These are phyloP conservation scores for Mystacornis crossleyi DNA, from an alignment of 2,113 vertebrate genomes.

Conservation along the genomic window DNA sequence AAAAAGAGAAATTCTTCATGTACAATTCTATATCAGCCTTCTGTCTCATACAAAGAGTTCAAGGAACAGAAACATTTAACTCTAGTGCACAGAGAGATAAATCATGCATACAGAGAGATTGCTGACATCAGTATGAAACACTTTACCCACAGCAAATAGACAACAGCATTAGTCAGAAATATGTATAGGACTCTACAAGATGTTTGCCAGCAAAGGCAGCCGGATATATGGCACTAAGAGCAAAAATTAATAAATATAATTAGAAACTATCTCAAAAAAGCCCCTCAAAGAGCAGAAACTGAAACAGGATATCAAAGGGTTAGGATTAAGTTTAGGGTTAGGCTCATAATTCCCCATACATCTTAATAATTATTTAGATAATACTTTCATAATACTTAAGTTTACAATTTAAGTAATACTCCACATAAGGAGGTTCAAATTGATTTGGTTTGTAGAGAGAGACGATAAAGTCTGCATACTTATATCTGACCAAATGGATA, in stretches of 20 bases:
- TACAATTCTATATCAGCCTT: not conserved
- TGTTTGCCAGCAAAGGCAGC: not conserved
- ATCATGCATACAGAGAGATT: not conserved
- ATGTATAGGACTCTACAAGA: not conserved
- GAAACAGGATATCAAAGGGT: not conserved
- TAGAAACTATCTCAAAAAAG: not conserved
- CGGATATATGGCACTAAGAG: not conserved
- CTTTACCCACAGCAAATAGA: not conserved
- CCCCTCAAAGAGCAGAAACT: not conserved
- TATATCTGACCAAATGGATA: not conserved
- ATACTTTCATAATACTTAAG: not conserved
- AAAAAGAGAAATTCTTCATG: not conserved
- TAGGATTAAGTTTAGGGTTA: not conserved
- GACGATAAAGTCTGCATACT: not conserved
- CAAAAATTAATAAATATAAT: not conserved
- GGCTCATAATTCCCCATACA: not conserved
- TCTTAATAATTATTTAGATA: not conserved
- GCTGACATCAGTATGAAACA: not conserved
- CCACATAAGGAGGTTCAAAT: not conserved
- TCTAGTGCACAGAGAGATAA: not conserved
- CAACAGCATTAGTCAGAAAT: not conserved
- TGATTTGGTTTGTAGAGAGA: not conserved
- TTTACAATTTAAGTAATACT: not conserved
- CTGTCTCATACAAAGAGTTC: not conserved
- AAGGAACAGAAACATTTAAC: not conserved